Evolutionary conservation across 2,113 vertebrate genomes (phyloP).

Genomic region (Phycodurus eques): DNA sequence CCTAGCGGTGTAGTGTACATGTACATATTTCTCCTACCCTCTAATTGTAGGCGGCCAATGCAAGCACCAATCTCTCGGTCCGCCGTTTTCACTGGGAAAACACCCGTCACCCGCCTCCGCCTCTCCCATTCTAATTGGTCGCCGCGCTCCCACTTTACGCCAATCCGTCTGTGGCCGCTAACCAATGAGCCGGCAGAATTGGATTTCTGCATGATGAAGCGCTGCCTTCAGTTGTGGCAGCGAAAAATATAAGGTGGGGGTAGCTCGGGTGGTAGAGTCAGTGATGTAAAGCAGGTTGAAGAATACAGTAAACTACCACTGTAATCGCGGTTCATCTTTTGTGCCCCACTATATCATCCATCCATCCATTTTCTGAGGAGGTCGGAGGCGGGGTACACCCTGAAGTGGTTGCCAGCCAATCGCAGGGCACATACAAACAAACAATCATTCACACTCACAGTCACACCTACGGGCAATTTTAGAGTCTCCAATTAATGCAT

Average conservation of each 20-base stretch:
- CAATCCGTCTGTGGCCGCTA: constrained; percentile 56
- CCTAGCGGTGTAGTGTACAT: neutral
- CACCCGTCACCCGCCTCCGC: constrained; percentile 19
- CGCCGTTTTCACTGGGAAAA: constrained; percentile 15
- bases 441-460: no score
- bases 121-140: constrained; percentile 64
- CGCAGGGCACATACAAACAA: no score
- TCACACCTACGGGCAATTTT: no score
- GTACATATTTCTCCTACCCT: constrained; percentile 34
- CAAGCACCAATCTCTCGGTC: constrained; percentile 41
- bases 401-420: no score
- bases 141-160: constrained; percentile 37
- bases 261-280: neutral
- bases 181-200: constrained; percentile 70
- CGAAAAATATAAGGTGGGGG: constrained; percentile 20
- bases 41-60: constrained; percentile 49
- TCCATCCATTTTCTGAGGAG: no score
- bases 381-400: no score
- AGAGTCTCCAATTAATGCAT: no score
- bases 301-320: constrained; percentile 1
- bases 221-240: constrained; percentile 60
- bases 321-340: no score
- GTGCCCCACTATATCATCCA: neutral
- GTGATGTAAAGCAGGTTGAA: constrained; percentile 24
- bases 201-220: constrained; percentile 71